Base-by-base conservation (phyloP, 37 sponge, comb jelly and placozoan genomes). In the Crambe crambe region DNA sequence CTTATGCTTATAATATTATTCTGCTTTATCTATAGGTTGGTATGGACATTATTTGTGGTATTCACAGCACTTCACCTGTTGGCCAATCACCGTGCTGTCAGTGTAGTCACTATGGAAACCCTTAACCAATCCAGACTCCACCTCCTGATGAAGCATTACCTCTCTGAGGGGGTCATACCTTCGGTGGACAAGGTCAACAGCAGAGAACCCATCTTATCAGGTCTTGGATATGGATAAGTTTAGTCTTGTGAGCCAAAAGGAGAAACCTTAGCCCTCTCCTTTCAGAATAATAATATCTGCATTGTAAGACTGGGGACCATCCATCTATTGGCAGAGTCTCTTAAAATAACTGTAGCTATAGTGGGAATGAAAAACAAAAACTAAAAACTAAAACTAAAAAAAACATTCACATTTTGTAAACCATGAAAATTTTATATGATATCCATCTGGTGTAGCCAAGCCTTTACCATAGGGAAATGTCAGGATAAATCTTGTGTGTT, bases 41-140 rank as follows among this genome's bases (percentile, higher is more conserved):
- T 93, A 21, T 95, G 95, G 95, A 21, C 43, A 1, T 80, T 97
- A 18, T 97, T 89, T 56, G n/a, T 84, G 12, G n/a, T 80, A 8
- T 90, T 95, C 79, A 95, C 95, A 5, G 40, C 23, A 4, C 79
- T 95, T 0, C 98, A 95, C 57, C 77, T 95, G 56, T 84, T 70
- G 54, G 90, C 93, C 84, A 99, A 99, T 75, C 92, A 92, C 86
- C 37, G 69, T 15, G 99, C 99, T 21, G 97, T 94, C 3, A 32
- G 79, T 56, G 87, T 81, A 32, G 82, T 99, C 30, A 65, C 56
- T 62, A 99, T 99, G 99, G 86, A 89, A 47, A 87, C 91, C 35
- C 65, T 99, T 8, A 99, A 99, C 74, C 70, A 70, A 37, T 77
- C 83, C 44, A 75, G 99, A 27, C 80, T 96, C 29, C 93, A 91